Percentiles rank a stretch among this genome's conserved stretches.
Conservation (phyloP, 2,113 vertebrate genomes). For the Triplophysa tibetana region DNA sequence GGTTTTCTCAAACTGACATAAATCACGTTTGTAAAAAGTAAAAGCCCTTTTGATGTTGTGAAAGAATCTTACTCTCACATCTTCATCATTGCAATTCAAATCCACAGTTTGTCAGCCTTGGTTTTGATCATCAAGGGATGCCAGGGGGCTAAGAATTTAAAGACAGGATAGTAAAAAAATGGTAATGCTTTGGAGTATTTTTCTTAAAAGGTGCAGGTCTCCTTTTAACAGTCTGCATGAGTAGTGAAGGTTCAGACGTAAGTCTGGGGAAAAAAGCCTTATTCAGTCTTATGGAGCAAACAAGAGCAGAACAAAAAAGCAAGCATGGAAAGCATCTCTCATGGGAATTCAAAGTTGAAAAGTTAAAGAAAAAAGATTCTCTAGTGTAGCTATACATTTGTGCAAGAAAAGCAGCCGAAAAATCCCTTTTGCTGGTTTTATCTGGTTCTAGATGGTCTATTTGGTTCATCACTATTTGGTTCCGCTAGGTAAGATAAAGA, state of each 20-base stretch:
- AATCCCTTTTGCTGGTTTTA: no score
- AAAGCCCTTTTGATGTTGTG: not conserved
- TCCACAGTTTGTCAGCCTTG: not conserved
- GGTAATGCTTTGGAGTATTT: not conserved
- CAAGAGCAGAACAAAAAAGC: no score
- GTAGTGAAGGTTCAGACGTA: not conserved
- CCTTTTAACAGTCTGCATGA: conserved; percentile 4
- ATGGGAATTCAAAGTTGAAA: not conserved
- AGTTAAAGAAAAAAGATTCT: no score
- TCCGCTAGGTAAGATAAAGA: no score
- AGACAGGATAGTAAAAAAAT: not conserved
- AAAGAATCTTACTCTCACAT: not conserved
- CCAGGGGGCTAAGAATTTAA: not conserved
- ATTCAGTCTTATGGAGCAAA: conserved; percentile 10
- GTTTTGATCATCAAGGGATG: not conserved
- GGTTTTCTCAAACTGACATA: not conserved
- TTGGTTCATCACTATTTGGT: not conserved
- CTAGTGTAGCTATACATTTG: no score
- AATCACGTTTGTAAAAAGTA: not conserved
- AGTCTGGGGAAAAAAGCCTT: conserved; percentile 1
- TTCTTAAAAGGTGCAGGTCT: not conserved
- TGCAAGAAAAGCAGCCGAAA: not conserved
- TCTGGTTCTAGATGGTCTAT: no score
- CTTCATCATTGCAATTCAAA: conserved; percentile 30
- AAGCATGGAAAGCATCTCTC: not conserved